Conservation (phyloP, 2,113 vertebrate genomes). For the Solea senegalensis region DNA sequence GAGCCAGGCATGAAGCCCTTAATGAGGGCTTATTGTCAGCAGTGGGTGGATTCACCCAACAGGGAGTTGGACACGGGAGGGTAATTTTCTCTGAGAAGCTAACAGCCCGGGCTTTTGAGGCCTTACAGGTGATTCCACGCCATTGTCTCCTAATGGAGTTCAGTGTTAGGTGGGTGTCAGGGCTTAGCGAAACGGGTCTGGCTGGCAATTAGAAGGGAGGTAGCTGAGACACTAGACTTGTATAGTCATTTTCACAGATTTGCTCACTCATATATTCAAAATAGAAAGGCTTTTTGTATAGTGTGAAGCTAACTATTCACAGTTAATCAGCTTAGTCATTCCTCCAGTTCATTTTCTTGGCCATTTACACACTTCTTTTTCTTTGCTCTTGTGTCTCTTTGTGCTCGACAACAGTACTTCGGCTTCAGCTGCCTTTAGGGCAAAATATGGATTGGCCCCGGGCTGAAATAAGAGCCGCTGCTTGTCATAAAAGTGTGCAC, state of each 20-base stretch:
- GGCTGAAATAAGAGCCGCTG: constrained; percentile 54
- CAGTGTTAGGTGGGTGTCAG: constrained; percentile 53
- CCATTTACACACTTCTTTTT: constrained; percentile 46
- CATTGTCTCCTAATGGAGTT: constrained; percentile 62
- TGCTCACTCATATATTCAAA: constrained; percentile 57
- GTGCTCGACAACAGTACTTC: constrained; percentile 25
- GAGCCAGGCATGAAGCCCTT: constrained; percentile 71
- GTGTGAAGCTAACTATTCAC: constrained; percentile 64
- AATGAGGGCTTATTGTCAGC: constrained; percentile 76
- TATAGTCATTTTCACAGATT: constrained; percentile 47
- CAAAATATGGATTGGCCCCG: constrained; percentile 49
- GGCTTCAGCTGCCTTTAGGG: constrained; percentile 50
- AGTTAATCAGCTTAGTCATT: constrained; percentile 74
- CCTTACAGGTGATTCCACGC: constrained; percentile 67
- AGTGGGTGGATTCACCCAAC: constrained; percentile 69
- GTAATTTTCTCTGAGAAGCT: constrained; percentile 55
- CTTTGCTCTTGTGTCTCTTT: constrained; percentile 44
- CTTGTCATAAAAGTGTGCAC: constrained; percentile 35
- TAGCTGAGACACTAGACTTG: constrained; percentile 44
- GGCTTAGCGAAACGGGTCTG: constrained; percentile 45
- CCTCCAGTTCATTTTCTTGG: constrained; percentile 64
- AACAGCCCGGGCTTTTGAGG: constrained; percentile 52
- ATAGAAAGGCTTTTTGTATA: constrained; percentile 68
- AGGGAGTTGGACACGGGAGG: constrained; percentile 61
- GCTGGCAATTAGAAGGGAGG: constrained; percentile 48